These are phyloP conservation scores for Scaptodrosophila lebanonensis DNA, from an alignment of 1,140 invertebrate genomes.

Conservation along the genomic window DNA sequence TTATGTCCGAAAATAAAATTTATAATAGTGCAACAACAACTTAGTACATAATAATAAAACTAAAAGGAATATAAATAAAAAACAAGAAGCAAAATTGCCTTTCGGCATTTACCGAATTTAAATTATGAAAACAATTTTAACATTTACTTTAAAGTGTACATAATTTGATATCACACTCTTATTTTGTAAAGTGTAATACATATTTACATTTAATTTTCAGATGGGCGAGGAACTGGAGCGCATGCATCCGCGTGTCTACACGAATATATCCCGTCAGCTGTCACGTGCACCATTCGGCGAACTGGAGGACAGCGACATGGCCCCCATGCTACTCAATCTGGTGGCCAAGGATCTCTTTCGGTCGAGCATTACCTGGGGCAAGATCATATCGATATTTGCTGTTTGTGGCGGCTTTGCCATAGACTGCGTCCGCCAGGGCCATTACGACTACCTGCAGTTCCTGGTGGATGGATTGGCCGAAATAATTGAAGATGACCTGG, in stretches of 20 bases:
- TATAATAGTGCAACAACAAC: too few relatives aligned
- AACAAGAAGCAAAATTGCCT: too few relatives aligned
- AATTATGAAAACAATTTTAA: too few relatives aligned
- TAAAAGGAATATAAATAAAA: too few relatives aligned
- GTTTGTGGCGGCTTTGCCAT: constrained; percentile 85
- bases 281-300: constrained; percentile 78
- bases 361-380: constrained; percentile 82
- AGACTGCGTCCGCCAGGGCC: constrained; percentile 83
- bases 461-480: constrained; percentile 81
- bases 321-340: constrained; percentile 79
- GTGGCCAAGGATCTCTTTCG: constrained; percentile 81
- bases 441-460: constrained; percentile 81
- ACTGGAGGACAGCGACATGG: constrained; percentile 79
- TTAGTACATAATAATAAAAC: too few relatives aligned
- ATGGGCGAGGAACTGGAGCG: constrained; percentile 80
- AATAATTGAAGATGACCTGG: constrained; percentile 83
- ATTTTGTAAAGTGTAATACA: too few relatives aligned
- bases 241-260: constrained; percentile 82
- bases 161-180: too few relatives aligned
- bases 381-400: constrained; percentile 83
- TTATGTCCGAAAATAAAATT: too few relatives aligned
- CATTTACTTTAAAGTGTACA: too few relatives aligned
- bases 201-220: constrained; percentile 21
- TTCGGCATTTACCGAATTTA: too few relatives aligned
- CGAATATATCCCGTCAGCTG: constrained; percentile 80